Conservation (phyloP, 1,140 invertebrate genomes). For the Aphidius ervi region DNA sequence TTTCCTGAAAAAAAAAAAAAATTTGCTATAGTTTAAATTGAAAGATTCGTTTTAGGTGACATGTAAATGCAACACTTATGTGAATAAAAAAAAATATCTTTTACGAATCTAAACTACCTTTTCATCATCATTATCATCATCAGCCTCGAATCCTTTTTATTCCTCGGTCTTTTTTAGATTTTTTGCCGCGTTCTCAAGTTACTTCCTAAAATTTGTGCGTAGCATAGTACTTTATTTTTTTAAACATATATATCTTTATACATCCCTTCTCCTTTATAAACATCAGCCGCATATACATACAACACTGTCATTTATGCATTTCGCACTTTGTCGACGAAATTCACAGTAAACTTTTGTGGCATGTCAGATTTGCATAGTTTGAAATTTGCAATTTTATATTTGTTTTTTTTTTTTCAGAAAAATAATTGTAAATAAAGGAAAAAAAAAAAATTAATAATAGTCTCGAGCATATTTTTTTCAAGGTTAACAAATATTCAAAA, state of each 20-base stretch:
- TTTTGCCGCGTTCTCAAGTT: conserved; percentile 14
- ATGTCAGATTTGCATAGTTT: conserved; percentile 12
- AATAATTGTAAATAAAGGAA: no score
- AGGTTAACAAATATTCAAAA: no score
- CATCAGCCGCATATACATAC: no score
- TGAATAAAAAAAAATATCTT: conserved; percentile 2
- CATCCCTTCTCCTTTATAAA: no score
- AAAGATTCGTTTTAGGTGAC: no score
- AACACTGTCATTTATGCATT: not conserved
- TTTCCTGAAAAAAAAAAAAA: not conserved
- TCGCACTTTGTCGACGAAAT: conserved; percentile 21
- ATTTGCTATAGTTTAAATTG: not conserved
- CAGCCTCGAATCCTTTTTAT: not conserved
- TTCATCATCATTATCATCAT: conserved; percentile 17
- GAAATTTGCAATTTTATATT: not conserved
- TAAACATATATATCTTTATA: no score
- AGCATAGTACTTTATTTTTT: no score
- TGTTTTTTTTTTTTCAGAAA: not conserved
- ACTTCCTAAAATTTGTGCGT: conserved; percentile 7
- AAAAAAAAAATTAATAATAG: no score
- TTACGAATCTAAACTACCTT: not conserved
- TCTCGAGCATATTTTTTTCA: no score
- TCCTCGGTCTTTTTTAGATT: conserved; percentile 1
- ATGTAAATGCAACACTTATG: no score
- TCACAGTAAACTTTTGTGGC: not conserved